These are phyloP conservation scores for Linnaemya vulpina DNA, from an alignment of 2,888 invertebrate genomes.

Conservation along the genomic window DNA sequence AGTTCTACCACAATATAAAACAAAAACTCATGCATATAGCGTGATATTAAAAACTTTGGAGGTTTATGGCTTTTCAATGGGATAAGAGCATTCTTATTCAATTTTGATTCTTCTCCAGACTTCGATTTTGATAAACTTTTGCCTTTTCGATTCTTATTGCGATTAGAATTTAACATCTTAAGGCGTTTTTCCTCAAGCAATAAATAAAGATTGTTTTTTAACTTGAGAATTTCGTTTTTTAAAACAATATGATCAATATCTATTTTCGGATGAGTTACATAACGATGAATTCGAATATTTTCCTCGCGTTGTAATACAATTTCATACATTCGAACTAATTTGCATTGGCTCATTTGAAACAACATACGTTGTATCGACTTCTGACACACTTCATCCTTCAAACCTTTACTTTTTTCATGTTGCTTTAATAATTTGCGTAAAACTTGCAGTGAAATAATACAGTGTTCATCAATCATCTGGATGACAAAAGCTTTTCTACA, in stretches of 20 bases:
- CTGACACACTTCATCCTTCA: slow-evolving; percentile 85
- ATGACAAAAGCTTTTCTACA: slow-evolving; percentile 86
- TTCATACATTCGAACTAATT: slow-evolving; percentile 78
- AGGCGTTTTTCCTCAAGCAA: slow-evolving; percentile 76
- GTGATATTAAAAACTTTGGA: slow-evolving; percentile 87
- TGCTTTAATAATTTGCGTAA: slow-evolving; percentile 84
- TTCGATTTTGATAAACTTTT: slow-evolving; percentile 52
- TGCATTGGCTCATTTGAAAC: slow-evolving; percentile 83
- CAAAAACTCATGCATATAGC: slow-evolving; percentile 87
- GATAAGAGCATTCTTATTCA: slow-evolving; percentile 40
- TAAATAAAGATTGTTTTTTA: slow-evolving; percentile 77
- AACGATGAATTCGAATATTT: slow-evolving; percentile 76
- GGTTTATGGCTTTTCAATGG: slow-evolving; percentile 65
- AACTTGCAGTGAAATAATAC: slow-evolving; percentile 85
- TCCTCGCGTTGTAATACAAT: slow-evolving; percentile 76
- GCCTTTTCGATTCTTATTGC: slow-evolving; percentile 26
- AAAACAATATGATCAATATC: slow-evolving; percentile 75
- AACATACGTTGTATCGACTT: slow-evolving; percentile 87
- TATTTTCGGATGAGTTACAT: slow-evolving; percentile 80
- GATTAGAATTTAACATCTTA: slow-evolving; percentile 36
- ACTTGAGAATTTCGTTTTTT: slow-evolving; percentile 76
- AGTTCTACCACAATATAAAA: slow-evolving; percentile 88
- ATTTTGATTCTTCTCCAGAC: slow-evolving; percentile 69
- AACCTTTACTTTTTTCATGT: slow-evolving; percentile 84
- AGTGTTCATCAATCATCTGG: slow-evolving; percentile 85